Percentiles rank a stretch among this genome's conserved stretches.
phyloP scores from a whole-genome alignment of 1,140 invertebrate species.

The Ceratitis capitata region DNA sequence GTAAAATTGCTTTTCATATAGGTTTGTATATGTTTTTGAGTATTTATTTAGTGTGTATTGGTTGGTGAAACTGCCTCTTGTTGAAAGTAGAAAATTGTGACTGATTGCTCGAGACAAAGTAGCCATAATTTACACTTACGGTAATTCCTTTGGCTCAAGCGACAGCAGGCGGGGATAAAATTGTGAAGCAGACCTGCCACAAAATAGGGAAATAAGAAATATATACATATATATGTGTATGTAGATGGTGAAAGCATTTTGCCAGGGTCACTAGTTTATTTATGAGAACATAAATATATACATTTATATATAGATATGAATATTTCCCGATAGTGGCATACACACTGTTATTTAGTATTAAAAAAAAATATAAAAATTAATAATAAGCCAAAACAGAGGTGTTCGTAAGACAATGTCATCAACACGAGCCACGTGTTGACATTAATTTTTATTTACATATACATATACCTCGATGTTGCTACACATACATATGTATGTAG shows the following conservation, averaged over 20 bases:
- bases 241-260: background rate
- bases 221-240: too few species aligned
- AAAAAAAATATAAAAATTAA: background rate
- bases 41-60: background rate
- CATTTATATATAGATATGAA: too few species aligned
- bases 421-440: constrained; percentile 5
- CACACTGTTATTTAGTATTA: background rate
- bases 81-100: constrained; percentile 9
- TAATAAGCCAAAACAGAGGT: background rate
- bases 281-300: too few species aligned
- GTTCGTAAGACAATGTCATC: constrained; percentile 7
- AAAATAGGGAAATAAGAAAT: background rate
- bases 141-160: constrained; percentile 4
- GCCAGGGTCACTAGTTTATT: background rate
- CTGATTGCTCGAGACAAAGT: constrained; percentile 21
- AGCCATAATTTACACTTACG: constrained; percentile 35
- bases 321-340: background rate
- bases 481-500: too few species aligned
- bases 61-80: background rate
- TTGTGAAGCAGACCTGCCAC: background rate
- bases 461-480: background rate
- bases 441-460: constrained; percentile 10
- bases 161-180: background rate
- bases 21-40: background rate
- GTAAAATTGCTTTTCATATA: background rate